Evolutionary conservation across 2,888 invertebrate genomes (phyloP).

Genomic region (Lochmaea capreae): DNA sequence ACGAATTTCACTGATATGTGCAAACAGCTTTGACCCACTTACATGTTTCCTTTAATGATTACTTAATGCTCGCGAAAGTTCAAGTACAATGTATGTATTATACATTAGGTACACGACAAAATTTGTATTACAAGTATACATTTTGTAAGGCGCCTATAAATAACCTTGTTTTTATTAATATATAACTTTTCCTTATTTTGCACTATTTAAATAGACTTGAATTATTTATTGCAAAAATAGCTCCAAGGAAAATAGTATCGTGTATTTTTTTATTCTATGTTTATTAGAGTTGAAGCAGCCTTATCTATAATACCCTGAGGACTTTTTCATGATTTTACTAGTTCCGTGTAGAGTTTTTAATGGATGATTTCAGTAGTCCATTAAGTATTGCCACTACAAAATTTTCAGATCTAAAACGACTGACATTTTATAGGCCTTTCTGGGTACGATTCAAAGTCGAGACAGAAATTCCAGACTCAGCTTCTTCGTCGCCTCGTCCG

Average conservation of each 20-base stretch:
- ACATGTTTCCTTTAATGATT: constrained; percentile 32
- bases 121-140: constrained; percentile 2
- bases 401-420: no score
- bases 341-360: no score
- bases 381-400: no score
- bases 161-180: background rate
- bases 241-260: background rate
- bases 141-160: constrained; percentile 5
- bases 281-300: no score
- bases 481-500: no score
- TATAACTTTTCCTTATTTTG: background rate
- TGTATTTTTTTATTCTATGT: background rate
- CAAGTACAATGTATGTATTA: constrained; percentile 22
- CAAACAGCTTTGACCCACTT: constrained; percentile 37
- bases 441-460: no score
- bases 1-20: constrained; percentile 32
- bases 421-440: no score
- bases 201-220: constrained; percentile 2
- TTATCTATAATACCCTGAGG: no score
- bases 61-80: constrained; percentile 27
- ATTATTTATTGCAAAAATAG: background rate
- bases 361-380: no score
- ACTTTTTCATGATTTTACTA: no score
- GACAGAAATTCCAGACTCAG: no score
- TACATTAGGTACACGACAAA: background rate